Percentiles rank a stretch among this genome's conserved stretches.
These are phyloP conservation scores for Dendrocopos noguchii DNA, from an alignment of 2,113 vertebrate genomes.

Conservation along the genomic window DNA sequence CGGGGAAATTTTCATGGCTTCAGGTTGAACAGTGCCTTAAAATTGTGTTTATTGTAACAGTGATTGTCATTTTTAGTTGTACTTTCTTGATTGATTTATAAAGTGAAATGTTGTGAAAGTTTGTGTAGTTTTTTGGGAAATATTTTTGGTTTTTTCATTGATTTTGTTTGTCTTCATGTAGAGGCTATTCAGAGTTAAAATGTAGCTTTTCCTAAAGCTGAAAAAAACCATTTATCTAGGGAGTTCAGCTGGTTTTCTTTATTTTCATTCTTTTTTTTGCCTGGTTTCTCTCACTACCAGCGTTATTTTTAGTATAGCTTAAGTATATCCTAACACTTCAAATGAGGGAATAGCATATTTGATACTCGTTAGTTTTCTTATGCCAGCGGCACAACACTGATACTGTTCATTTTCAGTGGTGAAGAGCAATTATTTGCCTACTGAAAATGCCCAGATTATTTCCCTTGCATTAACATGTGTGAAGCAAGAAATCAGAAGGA, in stretches of 20 bases:
- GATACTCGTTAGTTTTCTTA: background rate
- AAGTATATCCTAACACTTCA: background rate
- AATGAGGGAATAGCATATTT: background rate
- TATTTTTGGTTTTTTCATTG: background rate
- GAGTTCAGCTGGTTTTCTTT: background rate
- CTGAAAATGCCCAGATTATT: background rate
- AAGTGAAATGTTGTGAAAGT: background rate
- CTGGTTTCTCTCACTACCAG: background rate
- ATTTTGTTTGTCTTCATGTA: background rate
- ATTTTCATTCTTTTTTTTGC: background rate
- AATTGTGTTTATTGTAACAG: background rate
- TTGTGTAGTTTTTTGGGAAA: background rate
- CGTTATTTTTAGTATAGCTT: background rate
- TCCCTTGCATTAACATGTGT: background rate
- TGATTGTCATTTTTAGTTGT: background rate
- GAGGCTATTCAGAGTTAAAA: background rate
- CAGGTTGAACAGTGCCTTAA: background rate
- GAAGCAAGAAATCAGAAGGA: background rate
- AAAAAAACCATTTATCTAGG: background rate
- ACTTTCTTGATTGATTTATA: background rate
- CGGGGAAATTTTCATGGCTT: background rate
- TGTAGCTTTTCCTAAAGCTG: background rate
- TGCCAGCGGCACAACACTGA: background rate
- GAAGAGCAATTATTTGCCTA: background rate
- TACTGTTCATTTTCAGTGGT: background rate